Evolutionary conservation across 2,888 invertebrate species (phyloP).

Genomic region (Epirrhoe tristata): DNA sequence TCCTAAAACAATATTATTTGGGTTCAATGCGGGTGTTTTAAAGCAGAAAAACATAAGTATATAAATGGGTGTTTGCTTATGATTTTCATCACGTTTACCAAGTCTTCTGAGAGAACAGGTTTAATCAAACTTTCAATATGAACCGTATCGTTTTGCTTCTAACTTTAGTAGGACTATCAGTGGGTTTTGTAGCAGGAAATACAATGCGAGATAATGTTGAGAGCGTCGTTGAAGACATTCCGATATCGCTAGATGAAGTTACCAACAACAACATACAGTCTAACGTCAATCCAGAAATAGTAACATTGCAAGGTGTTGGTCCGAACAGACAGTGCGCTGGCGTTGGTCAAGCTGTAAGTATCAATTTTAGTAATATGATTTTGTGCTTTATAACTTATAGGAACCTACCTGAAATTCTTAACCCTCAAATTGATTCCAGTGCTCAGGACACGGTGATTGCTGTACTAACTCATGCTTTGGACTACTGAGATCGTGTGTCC

Average conservation of each 20-base stretch:
- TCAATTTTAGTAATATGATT: neutral
- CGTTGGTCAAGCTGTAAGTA: conserved; percentile 33
- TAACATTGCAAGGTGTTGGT: conserved; percentile 50
- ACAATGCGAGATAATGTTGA: conserved; percentile 9
- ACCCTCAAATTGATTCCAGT: conserved; percentile 35
- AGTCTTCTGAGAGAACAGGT: conserved; percentile 4
- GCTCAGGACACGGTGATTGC: conserved; percentile 41
- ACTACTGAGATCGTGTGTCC: conserved; percentile 26
- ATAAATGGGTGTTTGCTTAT: conserved; percentile 10
- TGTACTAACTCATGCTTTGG: conserved; percentile 35
- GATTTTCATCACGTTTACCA: conserved; percentile 9
- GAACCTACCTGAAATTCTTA: neutral
- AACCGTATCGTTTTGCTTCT: conserved; percentile 15
- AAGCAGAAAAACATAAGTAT: conserved; percentile 10
- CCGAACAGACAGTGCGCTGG: conserved; percentile 31
- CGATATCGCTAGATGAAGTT: conserved; percentile 10
- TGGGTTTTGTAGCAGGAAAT: conserved; percentile 13
- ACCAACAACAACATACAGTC: conserved; percentile 10
- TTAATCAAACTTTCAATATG: conserved; percentile 12
- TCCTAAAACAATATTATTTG: conserved; percentile 9
- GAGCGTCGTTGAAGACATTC: neutral
- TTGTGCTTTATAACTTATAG: neutral
- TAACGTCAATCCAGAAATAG: conserved; percentile 20
- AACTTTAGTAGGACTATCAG: conserved; percentile 8
- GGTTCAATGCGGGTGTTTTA: conserved; percentile 31